Evolutionary conservation across 2,888 invertebrate species (phyloP).

Genomic region (Gisinianus flammeolus): DNA sequence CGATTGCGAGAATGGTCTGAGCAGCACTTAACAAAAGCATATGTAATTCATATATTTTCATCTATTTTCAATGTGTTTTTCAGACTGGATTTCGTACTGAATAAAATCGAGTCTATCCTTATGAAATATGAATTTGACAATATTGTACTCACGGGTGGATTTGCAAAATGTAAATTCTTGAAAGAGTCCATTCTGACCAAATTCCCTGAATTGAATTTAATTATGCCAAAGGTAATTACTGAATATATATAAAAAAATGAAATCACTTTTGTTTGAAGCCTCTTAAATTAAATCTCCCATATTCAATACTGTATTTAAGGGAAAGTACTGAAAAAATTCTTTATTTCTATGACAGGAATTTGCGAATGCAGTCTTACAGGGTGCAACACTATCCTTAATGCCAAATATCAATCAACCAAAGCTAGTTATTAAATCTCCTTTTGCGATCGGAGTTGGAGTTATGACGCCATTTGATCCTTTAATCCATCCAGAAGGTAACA

Average conservation of each 20-base stretch:
- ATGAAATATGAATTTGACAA: constrained; percentile 50
- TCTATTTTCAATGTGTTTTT: too few species aligned
- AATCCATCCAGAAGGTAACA: constrained; percentile 54
- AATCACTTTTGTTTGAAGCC: background rate
- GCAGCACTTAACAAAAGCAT: too few species aligned
- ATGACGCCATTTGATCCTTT: constrained; percentile 56
- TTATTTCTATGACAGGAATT: constrained; percentile 48
- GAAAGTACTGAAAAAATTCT: background rate
- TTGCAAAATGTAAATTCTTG: constrained; percentile 51
- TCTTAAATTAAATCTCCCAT: background rate
- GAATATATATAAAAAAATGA: background rate
- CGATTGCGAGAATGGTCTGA: too few species aligned
- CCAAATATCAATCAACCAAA: constrained; percentile 40
- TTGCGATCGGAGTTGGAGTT: constrained; percentile 58
- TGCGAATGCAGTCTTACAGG: constrained; percentile 55
- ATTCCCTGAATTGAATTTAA: constrained; percentile 40
- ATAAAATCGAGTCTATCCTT: constrained; percentile 46
- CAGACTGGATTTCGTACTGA: constrained; percentile 50
- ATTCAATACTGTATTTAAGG: background rate
- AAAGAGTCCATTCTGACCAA: constrained; percentile 43
- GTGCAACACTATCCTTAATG: constrained; percentile 54
- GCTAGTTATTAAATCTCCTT: constrained; percentile 55
- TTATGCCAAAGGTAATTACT: constrained; percentile 56
- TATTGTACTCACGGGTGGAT: constrained; percentile 55
- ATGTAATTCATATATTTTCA: too few species aligned